phyloP scores from a whole-genome alignment of 2,113 vertebrate species.

The Terrapene triunguis region DNA sequence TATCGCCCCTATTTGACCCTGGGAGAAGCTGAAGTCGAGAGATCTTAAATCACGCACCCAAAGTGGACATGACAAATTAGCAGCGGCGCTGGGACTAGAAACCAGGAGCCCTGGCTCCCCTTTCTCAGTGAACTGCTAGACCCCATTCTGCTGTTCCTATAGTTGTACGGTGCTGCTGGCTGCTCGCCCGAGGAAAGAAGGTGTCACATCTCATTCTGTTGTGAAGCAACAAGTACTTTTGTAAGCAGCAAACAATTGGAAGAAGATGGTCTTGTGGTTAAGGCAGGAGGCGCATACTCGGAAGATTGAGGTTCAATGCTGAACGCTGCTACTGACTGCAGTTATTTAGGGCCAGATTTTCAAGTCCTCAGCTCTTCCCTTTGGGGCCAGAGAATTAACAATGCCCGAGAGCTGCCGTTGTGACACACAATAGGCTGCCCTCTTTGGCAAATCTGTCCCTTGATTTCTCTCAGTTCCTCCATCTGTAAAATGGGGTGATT shows the following conservation, averaged over 20 bases:
- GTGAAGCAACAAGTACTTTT: neutral
- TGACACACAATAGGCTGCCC: neutral
- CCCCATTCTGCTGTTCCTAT: neutral
- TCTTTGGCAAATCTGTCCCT: neutral
- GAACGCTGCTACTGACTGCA: neutral
- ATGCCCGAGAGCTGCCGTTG: neutral
- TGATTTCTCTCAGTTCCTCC: neutral
- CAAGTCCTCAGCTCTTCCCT: neutral
- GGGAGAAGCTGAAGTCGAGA: neutral
- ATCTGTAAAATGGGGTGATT: neutral
- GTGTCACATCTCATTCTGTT: neutral
- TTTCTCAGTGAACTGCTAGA: neutral
- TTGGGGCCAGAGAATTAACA: neutral
- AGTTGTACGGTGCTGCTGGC: neutral
- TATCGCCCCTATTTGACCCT: neutral
- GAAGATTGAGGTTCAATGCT: neutral
- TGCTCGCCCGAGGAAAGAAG: neutral
- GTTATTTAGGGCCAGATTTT: neutral
- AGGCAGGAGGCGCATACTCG: neutral
- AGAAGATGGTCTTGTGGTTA: neutral
- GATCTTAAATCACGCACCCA: neutral
- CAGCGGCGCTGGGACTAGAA: neutral
- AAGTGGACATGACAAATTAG: neutral
- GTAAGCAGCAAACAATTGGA: neutral
- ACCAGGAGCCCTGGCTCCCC: neutral